Conservation (phyloP, 2,113 vertebrate genomes). For the Atlantisia rogersi region DNA sequence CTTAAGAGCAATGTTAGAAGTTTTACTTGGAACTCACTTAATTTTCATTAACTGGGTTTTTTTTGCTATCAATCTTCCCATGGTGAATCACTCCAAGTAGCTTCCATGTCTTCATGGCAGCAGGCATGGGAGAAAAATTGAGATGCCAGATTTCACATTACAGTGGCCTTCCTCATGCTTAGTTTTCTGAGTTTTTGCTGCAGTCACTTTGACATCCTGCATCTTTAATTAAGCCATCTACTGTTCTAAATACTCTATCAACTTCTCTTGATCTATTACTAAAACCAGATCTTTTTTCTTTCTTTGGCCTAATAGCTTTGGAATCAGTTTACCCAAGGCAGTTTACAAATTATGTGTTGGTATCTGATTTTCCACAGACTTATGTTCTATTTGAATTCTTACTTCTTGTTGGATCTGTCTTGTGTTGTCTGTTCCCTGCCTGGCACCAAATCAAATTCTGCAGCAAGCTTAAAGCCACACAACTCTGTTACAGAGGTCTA, state of each 20-base stretch:
- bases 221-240: background rate
- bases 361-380: background rate
- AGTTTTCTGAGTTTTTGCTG: background rate
- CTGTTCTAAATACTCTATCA: background rate
- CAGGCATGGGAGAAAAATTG: background rate
- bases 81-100: background rate
- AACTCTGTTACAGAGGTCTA: background rate
- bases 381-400: background rate
- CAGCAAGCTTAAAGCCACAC: background rate
- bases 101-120: background rate
- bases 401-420: background rate
- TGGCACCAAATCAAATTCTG: background rate
- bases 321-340: background rate
- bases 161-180: background rate
- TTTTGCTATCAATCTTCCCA: background rate
- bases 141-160: background rate
- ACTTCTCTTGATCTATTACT: background rate
- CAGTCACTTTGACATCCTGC: background rate
- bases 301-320: background rate
- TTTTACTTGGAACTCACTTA: background rate
- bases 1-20: background rate
- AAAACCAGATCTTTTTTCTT: background rate
- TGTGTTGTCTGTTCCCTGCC: background rate
- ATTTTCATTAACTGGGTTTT: background rate
- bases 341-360: background rate